Evolutionary conservation across 2,888 invertebrate species (phyloP), one percentile per base, ranked within the genome.

Genomic region (Anticlea derivata): DNA sequence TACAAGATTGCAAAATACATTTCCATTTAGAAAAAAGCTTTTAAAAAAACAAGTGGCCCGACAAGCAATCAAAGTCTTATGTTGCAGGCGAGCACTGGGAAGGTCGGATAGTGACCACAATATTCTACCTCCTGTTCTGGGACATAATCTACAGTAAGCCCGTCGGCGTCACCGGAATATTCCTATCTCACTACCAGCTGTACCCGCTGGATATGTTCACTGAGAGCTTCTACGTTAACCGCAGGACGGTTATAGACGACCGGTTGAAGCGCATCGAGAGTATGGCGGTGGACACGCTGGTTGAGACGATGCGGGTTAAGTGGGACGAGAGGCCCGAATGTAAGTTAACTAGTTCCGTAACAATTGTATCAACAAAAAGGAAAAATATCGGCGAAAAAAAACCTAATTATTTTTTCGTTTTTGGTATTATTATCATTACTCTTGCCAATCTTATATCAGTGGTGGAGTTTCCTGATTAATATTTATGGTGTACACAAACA

Each of bases 51-150:
- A n/a, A n/a, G n/a, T n/a, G n/a, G n/a, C n/a, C n/a, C n/a, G n/a
- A n/a, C n/a, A n/a, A n/a, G n/a, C n/a, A n/a, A n/a, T n/a, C n/a
- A n/a, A n/a, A n/a, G n/a, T n/a, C n/a, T n/a, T n/a, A n/a, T n/a
- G n/a, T 78, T 78, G 0, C 73, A 93, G 94, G 94, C 7, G 81
- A 93, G n/a, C 96, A 96, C 74, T 94, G 94, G 69, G 96, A 96
- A 77, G 94, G 95, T 1, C 81, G 92, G 0, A 89, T 94, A 8
- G 86, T 95, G 4, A 85, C 86, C 1, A 92, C 92, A 0, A 74
- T 96, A 47, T 94, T 94, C 76, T 89, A 88, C 26, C 80, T 95
- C 0, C 79, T 95, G 5, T 96, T 97, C 78, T 97, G 96, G 96
- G 95, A 96, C 60, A 93, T 96, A 1, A 92, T 97, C 35, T 86